Base-by-base conservation (phyloP, 2,888 invertebrate genomes). In the Lochmaea capreae region DNA sequence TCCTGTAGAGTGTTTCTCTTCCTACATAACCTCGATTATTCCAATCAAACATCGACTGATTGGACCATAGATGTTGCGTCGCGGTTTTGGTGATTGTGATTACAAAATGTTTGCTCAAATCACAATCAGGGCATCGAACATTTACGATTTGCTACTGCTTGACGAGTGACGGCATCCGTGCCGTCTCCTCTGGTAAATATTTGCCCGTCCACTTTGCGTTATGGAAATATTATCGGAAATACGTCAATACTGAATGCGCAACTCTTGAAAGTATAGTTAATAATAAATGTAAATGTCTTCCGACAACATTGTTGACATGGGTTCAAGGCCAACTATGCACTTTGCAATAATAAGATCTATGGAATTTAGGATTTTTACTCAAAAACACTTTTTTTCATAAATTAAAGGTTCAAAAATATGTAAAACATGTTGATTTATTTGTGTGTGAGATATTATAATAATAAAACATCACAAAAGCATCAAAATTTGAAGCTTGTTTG, bases 71-170 rank as follows among this genome's bases (percentile, higher is more conserved):
- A 71, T 71, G 58, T 65, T n/a, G 76, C 42, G 39, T 18, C 16
- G 42, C 62, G 12, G 42, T 63, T 54, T 77, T 76, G 77, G 76
- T 78, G 75, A 77, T 77, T 78, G 74, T 79, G 79, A 79, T 80
- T 80, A 18, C 63, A 72, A 57, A 46, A 67, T 80, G 76, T 81
- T 80, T 81, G 77, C 78, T 79, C 78, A 80, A 33, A 80, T 81
- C 81, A 79, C 78, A 80, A 80, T 81, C 81, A 79, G 79, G 78
- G 76, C 73, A 76, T 76, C 77, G 68, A 71, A 75, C 75, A 71
- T 79, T 75, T 74, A 77, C 76, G 73, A 74, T 78, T 79, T 76
- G 76, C 71, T 69, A 74, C 63, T 72, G 70, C 73, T 71, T 67
- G 69, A 66, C 49, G 39, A 43, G 14, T 58, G 43, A 22, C 67